Conservation (phyloP, 2,888 invertebrate species). For the Falcaria lacertinaria region DNA sequence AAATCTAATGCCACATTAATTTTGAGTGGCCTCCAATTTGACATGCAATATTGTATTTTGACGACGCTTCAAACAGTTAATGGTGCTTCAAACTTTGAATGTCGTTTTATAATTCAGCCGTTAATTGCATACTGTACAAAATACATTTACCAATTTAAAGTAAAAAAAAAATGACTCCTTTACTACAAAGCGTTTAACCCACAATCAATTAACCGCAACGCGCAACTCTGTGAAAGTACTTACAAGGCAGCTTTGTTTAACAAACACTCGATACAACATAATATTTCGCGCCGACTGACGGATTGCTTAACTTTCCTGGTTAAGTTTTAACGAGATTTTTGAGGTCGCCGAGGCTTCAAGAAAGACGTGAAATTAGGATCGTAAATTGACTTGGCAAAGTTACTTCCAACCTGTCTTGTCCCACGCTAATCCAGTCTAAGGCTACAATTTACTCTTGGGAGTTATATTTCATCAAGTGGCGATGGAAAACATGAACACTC, state of each 20-base stretch:
- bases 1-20: too few relatives aligned
- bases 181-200: not conserved
- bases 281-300: slow-evolving; percentile 20
- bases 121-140: too few relatives aligned
- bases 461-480: slow-evolving; percentile 23
- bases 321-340: slow-evolving; percentile 69
- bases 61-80: too few relatives aligned
- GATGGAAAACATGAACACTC: slow-evolving; percentile 11
- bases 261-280: slow-evolving; percentile 8
- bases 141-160: too few relatives aligned
- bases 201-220: not conserved
- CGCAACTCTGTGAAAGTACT: not conserved
- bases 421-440: slow-evolving; percentile 36
- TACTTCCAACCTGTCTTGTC: slow-evolving; percentile 38
- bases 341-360: slow-evolving; percentile 36
- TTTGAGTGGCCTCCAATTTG: too few relatives aligned
- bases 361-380: slow-evolving; percentile 37
- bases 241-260: not conserved
- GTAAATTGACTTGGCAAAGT: slow-evolving; percentile 59
- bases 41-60: too few relatives aligned
- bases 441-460: slow-evolving; percentile 28
- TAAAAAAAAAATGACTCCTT: too few relatives aligned
- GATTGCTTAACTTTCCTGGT: slow-evolving; percentile 31
- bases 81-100: too few relatives aligned
- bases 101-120: too few relatives aligned